Evolutionary conservation across 2,888 invertebrate genomes (phyloP), one percentile per base, ranked within the genome.

Genomic region (Herminia tarsipennalis): DNA sequence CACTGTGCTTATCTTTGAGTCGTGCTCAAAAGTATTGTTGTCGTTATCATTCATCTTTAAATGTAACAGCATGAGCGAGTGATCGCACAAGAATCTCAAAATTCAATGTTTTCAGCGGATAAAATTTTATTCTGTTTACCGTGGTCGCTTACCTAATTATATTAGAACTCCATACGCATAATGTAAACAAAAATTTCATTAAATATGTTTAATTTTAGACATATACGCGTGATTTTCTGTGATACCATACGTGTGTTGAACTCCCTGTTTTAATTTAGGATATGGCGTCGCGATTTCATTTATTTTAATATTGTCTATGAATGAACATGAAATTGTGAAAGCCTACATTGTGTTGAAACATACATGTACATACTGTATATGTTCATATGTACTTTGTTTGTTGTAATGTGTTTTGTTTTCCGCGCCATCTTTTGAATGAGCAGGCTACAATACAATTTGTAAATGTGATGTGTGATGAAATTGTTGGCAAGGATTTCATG

Each of bases 191-290:
- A 12, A 21, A 28, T 34, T 21, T 34, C 21, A 25, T 28, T 36
- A 36, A 36, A 40, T 24, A 10, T 32, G 34, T 55, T 55, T 33
- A 36, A 40, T 47, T 51, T 44, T 27, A 25, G 17, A 25, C 18
- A 35, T 22, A 44, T 22, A 36, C 41, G 32, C 30, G 22, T 37
- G 24, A 38, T 32, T 43, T 52, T 16, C 33, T 20, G 21, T 21
- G 13, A 22, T 28, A 28, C 28, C 30, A 38, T 12, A 8, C 25
- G 4, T 5, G 8, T 4, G 35, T 27, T 30, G 32, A 28, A 37
- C 17, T 41, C 34, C 22, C 40, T 14, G 38, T 58, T 65, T 69
- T 61, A 54, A 66, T 70, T 59, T 65, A 52, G 48, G 45, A 38
- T 50, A 66, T 47, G 49, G 45, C 50, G 33, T 46, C 30, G 48